Evolutionary conservation across 2,797 vertebrate genomes (phyloP).

Genomic region (Carapus acus): DNA sequence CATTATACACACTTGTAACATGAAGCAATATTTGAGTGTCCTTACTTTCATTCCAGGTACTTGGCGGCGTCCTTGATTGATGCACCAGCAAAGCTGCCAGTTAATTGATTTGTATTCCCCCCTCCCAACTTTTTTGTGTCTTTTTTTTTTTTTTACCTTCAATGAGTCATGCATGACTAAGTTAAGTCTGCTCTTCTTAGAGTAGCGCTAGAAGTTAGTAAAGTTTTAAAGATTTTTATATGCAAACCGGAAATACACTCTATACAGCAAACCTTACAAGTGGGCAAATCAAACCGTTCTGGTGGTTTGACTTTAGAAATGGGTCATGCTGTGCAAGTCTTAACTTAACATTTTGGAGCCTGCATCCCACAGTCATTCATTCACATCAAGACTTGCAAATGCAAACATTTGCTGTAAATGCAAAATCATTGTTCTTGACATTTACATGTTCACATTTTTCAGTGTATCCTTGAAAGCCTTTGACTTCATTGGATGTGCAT

Average conservation of each 20-base stretch:
- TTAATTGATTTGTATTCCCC: conserved; percentile 59
- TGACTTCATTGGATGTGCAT: conserved; percentile 34
- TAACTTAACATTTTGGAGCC: no score
- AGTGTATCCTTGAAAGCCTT: conserved; percentile 3
- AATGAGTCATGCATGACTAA: conserved; percentile 20
- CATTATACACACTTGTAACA: no score
- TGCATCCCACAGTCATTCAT: no score
- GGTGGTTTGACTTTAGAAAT: conserved; percentile 39
- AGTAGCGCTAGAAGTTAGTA: conserved; percentile 43
- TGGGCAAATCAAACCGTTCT: conserved; percentile 53
- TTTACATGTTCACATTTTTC: not conserved
- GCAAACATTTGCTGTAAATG: not conserved
- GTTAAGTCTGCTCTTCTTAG: conserved; percentile 52
- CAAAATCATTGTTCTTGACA: not conserved
- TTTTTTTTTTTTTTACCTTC: conserved; percentile 16
- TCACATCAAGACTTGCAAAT: conserved; percentile 22
- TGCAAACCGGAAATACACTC: conserved; percentile 45
- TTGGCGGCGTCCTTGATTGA: conserved; percentile 82
- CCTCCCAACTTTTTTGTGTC: conserved; percentile 1
- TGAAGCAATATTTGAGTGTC: not conserved
- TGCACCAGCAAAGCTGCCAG: conserved; percentile 77
- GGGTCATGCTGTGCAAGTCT: no score
- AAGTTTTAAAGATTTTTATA: conserved; percentile 54
- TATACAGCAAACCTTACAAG: conserved; percentile 20
- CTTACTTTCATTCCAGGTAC: conserved; percentile 70